Conservation (phyloP, 1,140 invertebrate species). For the Zaprionus kolodkinae region DNA sequence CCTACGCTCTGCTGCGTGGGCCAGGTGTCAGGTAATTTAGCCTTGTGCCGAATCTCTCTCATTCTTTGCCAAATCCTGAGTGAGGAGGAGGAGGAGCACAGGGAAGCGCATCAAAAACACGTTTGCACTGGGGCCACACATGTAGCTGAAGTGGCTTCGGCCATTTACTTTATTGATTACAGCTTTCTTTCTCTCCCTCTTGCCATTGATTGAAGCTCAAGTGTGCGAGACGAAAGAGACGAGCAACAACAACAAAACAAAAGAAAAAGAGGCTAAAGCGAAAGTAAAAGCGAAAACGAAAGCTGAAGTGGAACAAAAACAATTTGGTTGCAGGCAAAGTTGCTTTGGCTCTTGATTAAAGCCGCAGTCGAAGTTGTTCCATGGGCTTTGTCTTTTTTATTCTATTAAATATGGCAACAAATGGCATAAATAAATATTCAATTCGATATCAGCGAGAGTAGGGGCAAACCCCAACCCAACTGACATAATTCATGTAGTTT, state of each 20-base stretch:
- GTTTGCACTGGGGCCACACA: slow-evolving; percentile 49
- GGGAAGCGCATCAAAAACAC: slow-evolving; percentile 36
- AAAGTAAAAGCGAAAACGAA: slow-evolving; percentile 2
- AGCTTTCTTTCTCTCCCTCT: slow-evolving; percentile 27
- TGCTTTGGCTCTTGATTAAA: neutral
- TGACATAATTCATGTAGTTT: slow-evolving; percentile 76
- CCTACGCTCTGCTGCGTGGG: neutral
- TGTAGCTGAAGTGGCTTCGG: slow-evolving; percentile 55
- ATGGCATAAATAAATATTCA: slow-evolving; percentile 71
- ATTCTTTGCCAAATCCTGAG: neutral
- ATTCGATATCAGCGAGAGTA: slow-evolving; percentile 28
- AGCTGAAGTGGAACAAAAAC: slow-evolving; percentile 24
- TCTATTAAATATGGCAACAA: slow-evolving; percentile 41
- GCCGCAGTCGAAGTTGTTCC: neutral
- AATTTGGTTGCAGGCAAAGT: slow-evolving; percentile 28
- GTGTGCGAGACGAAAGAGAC: slow-evolving; percentile 19
- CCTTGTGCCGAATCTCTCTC: neutral
- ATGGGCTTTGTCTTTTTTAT: slow-evolving; percentile 27
- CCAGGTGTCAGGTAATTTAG: slow-evolving; percentile 11
- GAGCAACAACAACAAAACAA: slow-evolving; percentile 27
- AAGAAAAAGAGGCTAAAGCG: slow-evolving; percentile 10
- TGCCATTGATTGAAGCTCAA: slow-evolving; percentile 49
- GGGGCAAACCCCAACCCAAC: slow-evolving; percentile 15
- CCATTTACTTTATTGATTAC: slow-evolving; percentile 80
- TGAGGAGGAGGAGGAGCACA: neutral